phyloP scores from a whole-genome alignment of 2,888 invertebrate species.

The Coleophora flavipennella region DNA sequence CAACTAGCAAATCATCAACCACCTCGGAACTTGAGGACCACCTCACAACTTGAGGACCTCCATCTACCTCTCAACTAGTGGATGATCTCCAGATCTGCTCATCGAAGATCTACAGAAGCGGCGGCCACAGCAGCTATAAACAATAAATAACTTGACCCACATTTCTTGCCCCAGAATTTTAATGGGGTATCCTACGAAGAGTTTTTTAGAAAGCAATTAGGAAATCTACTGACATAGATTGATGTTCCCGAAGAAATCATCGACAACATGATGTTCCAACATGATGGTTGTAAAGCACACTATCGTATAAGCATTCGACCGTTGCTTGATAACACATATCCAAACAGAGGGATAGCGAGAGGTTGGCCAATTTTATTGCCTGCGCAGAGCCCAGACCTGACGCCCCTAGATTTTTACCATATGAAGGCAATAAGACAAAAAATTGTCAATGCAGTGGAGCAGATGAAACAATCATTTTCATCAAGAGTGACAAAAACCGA shows the following conservation, averaged over 20 bases:
- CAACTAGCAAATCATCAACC: too few species aligned
- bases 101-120: too few species aligned
- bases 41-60: too few species aligned
- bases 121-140: too few species aligned
- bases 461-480: too few species aligned
- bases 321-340: not conserved
- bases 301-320: not conserved
- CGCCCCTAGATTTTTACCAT: not conserved
- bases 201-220: not conserved
- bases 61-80: too few species aligned
- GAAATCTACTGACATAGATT: not conserved
- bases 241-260: constrained; percentile 1
- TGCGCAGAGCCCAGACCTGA: constrained; percentile 1
- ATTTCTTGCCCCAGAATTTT: constrained; percentile 1
- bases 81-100: too few species aligned
- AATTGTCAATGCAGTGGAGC: not conserved
- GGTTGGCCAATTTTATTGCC: constrained; percentile 1
- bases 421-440: not conserved
- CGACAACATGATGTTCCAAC: too few species aligned
- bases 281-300: not conserved
- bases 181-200: constrained; percentile 2
- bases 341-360: constrained; percentile 1
- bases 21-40: too few species aligned
- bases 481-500: too few species aligned
- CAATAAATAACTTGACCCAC: constrained; percentile 1